These are phyloP conservation scores for Hyles vespertilio DNA, from an alignment of 1,140 invertebrate species.

Conservation along the genomic window DNA sequence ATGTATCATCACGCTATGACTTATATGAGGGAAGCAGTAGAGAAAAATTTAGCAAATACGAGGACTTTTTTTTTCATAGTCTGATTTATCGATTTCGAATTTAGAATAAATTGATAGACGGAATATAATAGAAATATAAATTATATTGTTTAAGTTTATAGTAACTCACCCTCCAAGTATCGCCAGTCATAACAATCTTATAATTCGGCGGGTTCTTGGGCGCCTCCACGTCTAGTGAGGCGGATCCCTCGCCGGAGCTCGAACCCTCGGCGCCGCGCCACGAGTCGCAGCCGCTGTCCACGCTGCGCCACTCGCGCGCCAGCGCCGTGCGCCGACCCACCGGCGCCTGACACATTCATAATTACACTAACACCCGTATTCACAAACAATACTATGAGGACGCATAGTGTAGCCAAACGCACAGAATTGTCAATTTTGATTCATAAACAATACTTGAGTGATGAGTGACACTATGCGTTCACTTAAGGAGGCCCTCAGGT, in stretches of 20 bases:
- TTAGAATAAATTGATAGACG: no score
- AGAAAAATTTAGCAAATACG: no score
- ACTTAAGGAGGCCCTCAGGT: no score
- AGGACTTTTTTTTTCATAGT: no score
- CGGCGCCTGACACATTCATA: slow-evolving; percentile 28
- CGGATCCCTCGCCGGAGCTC: slow-evolving; percentile 2
- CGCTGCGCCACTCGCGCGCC: slow-evolving; percentile 32
- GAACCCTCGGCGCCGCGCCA: slow-evolving; percentile 30
- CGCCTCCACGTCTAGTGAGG: slow-evolving; percentile 27
- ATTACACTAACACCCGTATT: background rate
- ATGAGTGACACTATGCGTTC: no score
- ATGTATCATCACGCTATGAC: no score
- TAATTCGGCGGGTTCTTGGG: slow-evolving; percentile 25
- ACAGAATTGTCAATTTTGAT: no score
- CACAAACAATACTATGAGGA: no score
- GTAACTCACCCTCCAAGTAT: slow-evolving; percentile 54
- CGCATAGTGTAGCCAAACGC: no score
- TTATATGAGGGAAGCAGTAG: no score
- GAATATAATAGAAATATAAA: background rate
- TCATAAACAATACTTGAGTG: no score
- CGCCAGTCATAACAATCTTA: slow-evolving; percentile 64
- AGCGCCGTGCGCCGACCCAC: slow-evolving; percentile 38
- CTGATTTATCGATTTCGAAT: no score
- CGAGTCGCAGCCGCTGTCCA: slow-evolving; percentile 44
- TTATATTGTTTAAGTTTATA: slow-evolving; percentile 3